Percentiles rank a stretch among this genome's conserved stretches.
Evolutionary conservation across 2,797 vertebrate genomes (phyloP).

Genomic region (Columba guinea): DNA sequence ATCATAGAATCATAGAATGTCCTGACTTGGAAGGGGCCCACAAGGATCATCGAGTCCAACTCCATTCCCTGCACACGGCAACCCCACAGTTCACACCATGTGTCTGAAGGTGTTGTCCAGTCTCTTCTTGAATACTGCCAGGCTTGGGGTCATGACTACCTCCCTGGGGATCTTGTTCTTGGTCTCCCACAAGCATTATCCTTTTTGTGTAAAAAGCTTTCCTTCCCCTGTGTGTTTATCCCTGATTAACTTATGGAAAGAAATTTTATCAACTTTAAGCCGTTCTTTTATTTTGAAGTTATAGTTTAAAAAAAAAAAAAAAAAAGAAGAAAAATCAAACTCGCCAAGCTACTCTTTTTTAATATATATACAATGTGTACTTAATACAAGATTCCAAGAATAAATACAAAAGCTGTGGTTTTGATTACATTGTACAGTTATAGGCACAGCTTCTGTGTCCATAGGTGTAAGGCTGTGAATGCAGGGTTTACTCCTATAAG

Average conservation of each 20-base stretch:
- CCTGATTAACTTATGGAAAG: background rate
- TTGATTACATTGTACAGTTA: background rate
- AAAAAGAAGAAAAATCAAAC: background rate
- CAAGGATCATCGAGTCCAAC: too few relatives aligned
- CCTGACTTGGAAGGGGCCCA: too few relatives aligned
- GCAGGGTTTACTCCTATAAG: background rate
- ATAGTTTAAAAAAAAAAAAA: background rate
- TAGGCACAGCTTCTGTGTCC: background rate
- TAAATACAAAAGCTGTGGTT: background rate
- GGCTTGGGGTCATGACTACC: too few relatives aligned
- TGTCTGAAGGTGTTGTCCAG: too few relatives aligned
- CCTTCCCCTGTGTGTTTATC: background rate
- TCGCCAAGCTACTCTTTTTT: background rate
- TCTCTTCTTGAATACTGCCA: too few relatives aligned
- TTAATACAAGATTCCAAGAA: background rate
- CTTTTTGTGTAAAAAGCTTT: background rate
- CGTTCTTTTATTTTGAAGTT: background rate
- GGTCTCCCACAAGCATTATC: background rate
- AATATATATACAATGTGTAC: background rate
- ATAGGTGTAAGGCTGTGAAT: background rate
- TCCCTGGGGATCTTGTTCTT: background rate
- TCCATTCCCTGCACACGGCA: too few relatives aligned
- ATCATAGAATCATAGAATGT: too few relatives aligned
- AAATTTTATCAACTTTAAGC: background rate
- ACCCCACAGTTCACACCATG: too few relatives aligned